These are phyloP conservation scores for Drosophila subobscura DNA, from an alignment of 1,140 invertebrate species.

Conservation along the genomic window DNA sequence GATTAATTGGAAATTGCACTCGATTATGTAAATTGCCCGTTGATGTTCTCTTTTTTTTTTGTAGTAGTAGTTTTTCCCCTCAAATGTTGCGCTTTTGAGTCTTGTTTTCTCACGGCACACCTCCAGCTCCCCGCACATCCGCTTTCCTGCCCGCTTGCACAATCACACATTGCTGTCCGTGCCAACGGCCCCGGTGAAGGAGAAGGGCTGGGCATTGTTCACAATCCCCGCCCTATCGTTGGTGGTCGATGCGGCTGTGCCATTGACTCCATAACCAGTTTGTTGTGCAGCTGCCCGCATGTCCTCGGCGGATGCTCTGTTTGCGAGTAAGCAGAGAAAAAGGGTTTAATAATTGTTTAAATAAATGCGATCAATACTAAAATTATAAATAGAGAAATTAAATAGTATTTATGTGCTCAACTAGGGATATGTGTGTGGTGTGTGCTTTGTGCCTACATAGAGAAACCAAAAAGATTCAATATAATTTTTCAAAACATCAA, in stretches of 20 bases:
- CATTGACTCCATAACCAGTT: conserved; percentile 62
- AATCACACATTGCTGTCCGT: conserved; percentile 87
- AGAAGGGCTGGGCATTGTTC: conserved; percentile 90
- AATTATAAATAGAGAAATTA: conserved; percentile 8
- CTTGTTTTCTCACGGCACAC: conserved; percentile 76
- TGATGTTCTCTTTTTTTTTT: conserved; percentile 33
- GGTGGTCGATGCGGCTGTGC: conserved; percentile 56
- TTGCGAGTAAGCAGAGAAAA: conserved; percentile 36
- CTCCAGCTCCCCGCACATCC: conserved; percentile 8
- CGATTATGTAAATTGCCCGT: conserved; percentile 45
- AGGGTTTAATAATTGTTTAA: background rate
- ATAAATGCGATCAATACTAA: background rate
- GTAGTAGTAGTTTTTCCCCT: conserved; percentile 49
- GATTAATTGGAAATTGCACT: conserved; percentile 61
- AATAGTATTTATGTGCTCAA: conserved; percentile 18
- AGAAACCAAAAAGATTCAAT: conserved; percentile 9
- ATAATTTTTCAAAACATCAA: background rate
- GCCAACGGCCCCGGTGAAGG: conserved; percentile 87
- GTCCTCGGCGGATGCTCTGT: conserved; percentile 89
- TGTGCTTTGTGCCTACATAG: conserved; percentile 34
- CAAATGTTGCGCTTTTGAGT: conserved; percentile 73
- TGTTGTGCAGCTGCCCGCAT: conserved; percentile 88
- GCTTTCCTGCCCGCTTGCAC: conserved; percentile 5
- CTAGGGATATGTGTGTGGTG: background rate
- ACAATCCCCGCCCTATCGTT: conserved; percentile 88